These are phyloP conservation scores for Thaumetopoea pityocampa DNA, from an alignment of 1,140 invertebrate genomes.

Conservation along the genomic window DNA sequence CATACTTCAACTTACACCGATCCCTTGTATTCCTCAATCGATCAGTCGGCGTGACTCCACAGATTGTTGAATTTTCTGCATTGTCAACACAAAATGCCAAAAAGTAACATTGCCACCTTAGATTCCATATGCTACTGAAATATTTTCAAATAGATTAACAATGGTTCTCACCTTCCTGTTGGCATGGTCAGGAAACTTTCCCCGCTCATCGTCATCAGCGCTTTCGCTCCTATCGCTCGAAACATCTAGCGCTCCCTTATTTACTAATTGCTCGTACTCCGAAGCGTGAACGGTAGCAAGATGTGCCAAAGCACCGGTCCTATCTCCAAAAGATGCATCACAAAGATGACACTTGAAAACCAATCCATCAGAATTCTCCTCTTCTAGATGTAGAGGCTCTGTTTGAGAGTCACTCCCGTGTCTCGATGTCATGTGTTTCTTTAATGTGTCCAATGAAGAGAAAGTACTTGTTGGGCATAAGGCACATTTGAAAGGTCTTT, in stretches of 20 bases:
- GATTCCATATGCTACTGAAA: too few relatives aligned
- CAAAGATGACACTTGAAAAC: conserved; percentile 96
- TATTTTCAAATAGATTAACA: too few relatives aligned
- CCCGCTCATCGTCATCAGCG: conserved; percentile 77
- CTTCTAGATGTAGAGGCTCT: conserved; percentile 63
- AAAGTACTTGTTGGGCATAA: conserved; percentile 91
- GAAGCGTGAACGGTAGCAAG: conserved; percentile 83
- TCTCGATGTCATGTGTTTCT: conserved; percentile 85
- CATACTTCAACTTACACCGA: too few relatives aligned
- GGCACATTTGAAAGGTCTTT: conserved; percentile 89
- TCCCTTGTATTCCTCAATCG: too few relatives aligned
- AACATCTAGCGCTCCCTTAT: conserved; percentile 87
- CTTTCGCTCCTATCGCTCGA: conserved; percentile 77
- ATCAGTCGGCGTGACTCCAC: too few relatives aligned
- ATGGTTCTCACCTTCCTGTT: conserved; percentile 84
- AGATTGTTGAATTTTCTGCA: too few relatives aligned
- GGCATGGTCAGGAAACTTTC: conserved; percentile 90
- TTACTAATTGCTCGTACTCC: conserved; percentile 85
- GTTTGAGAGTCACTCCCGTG: conserved; percentile 76
- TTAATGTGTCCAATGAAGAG: conserved; percentile 86
- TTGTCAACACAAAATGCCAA: too few relatives aligned
- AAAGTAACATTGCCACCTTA: too few relatives aligned
- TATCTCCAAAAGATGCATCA: conserved; percentile 88
- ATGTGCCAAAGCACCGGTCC: conserved; percentile 88
- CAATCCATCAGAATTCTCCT: conserved; percentile 79